phyloP scores from a whole-genome alignment of 1,140 invertebrate species.

The Epicauta chinensis region DNA sequence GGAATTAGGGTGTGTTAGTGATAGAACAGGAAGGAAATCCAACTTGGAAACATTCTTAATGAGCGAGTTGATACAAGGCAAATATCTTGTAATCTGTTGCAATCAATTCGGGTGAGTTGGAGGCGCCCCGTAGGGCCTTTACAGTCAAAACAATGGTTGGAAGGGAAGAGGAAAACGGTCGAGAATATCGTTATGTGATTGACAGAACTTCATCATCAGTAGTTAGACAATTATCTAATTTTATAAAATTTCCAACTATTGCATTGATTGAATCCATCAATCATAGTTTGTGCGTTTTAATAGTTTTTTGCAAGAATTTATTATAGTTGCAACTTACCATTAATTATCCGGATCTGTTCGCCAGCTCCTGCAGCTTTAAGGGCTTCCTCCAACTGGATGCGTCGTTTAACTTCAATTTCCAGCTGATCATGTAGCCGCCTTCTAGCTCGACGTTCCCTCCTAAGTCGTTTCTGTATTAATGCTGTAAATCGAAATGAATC shows the following conservation, averaged over 20 bases:
- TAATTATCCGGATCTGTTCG: conserved; percentile 70
- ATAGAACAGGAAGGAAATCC: background rate
- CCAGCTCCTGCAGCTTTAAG: conserved; percentile 69
- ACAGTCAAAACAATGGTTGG: background rate
- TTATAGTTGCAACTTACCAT: conserved; percentile 51
- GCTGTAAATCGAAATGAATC: conserved; percentile 52
- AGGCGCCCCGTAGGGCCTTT: conserved; percentile 15
- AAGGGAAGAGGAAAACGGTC: background rate
- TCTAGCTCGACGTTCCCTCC: conserved; percentile 76
- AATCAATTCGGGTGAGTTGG: conserved; percentile 21
- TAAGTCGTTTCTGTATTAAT: conserved; percentile 77
- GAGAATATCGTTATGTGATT: conserved; percentile 5
- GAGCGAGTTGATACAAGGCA: conserved; percentile 5
- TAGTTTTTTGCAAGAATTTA: background rate
- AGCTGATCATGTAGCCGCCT: conserved; percentile 78
- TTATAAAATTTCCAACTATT: no score
- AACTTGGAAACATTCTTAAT: conserved; percentile 1
- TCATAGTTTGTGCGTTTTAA: no score
- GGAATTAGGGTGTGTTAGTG: no score
- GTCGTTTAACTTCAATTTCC: conserved; percentile 69
- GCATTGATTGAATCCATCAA: no score
- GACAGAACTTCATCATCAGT: background rate
- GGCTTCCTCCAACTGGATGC: conserved; percentile 71
- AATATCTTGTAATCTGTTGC: conserved; percentile 23
- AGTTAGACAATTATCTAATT: no score